Conservation (phyloP, 2,113 vertebrate genomes). For the Cinclus mexicanus region DNA sequence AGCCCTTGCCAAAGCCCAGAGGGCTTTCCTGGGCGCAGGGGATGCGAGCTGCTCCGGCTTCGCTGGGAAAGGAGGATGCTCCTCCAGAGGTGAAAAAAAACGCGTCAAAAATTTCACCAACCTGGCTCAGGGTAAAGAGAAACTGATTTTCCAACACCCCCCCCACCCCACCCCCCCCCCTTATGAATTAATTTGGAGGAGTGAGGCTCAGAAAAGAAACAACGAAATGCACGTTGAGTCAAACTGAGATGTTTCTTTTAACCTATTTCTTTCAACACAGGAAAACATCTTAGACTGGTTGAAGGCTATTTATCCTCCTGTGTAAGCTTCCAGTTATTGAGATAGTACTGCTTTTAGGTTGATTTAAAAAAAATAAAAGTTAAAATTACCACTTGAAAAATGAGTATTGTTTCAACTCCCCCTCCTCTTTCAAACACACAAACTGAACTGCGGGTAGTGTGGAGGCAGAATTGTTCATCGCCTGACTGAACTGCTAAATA, state of each 20-base stretch:
- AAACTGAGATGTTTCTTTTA: slow-evolving; percentile 10
- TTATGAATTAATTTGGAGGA: neutral
- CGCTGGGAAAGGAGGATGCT: neutral
- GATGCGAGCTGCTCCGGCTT: fast-evolving
- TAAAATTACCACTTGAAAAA: neutral
- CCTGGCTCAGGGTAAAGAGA: neutral
- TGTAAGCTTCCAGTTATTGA: neutral
- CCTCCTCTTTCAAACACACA: neutral
- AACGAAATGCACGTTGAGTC: neutral
- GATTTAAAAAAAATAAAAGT: neutral
- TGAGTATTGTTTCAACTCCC: neutral
- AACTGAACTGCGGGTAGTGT: neutral
- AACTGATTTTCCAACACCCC: neutral
- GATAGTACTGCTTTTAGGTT: neutral
- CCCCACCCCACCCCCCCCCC: neutral
- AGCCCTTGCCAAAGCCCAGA: neutral
- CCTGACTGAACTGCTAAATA: neutral
- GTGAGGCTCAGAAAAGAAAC: neutral
- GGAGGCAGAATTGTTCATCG: neutral
- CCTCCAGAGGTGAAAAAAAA: neutral
- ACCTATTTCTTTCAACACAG: neutral
- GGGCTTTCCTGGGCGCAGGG: slow-evolving; percentile 5
- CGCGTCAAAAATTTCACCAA: neutral
- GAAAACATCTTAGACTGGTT: neutral
- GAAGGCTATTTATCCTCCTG: neutral